Evolutionary conservation across 2,113 vertebrate species (phyloP).

Genomic region (Pungitius pungitius): DNA sequence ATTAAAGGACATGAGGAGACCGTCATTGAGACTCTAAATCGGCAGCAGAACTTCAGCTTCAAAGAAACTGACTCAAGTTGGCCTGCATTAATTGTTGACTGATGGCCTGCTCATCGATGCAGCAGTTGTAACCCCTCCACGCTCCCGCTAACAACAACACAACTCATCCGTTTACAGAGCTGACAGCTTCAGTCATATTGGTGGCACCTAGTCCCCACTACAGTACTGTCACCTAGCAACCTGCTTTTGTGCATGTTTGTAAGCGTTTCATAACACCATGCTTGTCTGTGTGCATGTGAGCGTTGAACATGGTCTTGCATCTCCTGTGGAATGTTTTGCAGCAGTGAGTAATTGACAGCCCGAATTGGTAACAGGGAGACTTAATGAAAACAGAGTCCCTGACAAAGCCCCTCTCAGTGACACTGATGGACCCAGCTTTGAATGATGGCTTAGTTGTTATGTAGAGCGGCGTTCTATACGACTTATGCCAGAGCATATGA

Average conservation of each 20-base stretch:
- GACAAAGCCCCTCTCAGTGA: constrained; percentile 28
- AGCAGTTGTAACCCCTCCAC: constrained; percentile 8
- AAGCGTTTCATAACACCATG: neutral
- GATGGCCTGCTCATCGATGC: constrained; percentile 1
- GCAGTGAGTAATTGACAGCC: constrained; percentile 29
- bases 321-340: constrained; percentile 22
- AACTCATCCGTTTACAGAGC: constrained; percentile 19
- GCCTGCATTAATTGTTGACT: too few relatives aligned
- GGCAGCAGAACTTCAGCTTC: too few relatives aligned
- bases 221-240: constrained; percentile 55
- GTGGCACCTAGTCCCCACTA: constrained; percentile 35
- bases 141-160: constrained; percentile 20
- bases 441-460: constrained; percentile 38
- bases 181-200: constrained; percentile 21
- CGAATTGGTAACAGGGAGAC: constrained; percentile 21
- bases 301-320: neutral
- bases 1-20: too few relatives aligned
- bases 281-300: neutral
- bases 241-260: constrained; percentile 6
- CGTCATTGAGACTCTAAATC: too few relatives aligned
- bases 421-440: constrained; percentile 25
- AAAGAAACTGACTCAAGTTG: too few relatives aligned
- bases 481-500: neutral
- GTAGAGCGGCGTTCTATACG: constrained; percentile 19
- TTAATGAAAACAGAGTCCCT: constrained; percentile 41